phyloP scores from a whole-genome alignment of 2,888 invertebrate species.

The Protophormia terraenovae region DNA sequence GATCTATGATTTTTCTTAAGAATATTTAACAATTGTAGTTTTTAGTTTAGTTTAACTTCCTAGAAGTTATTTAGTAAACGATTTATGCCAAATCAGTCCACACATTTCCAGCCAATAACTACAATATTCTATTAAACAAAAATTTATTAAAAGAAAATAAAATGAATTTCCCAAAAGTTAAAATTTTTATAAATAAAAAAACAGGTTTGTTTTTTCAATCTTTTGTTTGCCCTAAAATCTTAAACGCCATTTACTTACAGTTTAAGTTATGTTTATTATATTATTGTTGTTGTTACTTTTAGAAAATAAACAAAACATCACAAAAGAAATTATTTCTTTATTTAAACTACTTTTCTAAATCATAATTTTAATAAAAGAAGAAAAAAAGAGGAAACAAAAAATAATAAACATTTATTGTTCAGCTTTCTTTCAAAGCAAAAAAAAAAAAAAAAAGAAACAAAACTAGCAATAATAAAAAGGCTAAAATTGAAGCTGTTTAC shows the following conservation, averaged over 20 bases:
- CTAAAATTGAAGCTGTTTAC: background rate
- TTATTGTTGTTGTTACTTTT: background rate
- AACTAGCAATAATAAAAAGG: background rate
- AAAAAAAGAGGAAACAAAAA: background rate
- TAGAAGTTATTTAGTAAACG: too few species aligned
- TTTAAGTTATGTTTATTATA: slow-evolving; percentile 13
- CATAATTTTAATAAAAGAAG: background rate
- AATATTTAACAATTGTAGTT: too few species aligned
- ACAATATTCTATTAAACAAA: background rate
- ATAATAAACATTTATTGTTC: slow-evolving; percentile 20
- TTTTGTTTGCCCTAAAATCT: slow-evolving; percentile 19
- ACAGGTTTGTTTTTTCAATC: slow-evolving; percentile 31
- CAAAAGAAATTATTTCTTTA: background rate
- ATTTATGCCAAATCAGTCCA: too few species aligned
- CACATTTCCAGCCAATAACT: too few species aligned
- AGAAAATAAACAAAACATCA: background rate
- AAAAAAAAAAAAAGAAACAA: too few species aligned
- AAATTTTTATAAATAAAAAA: background rate
- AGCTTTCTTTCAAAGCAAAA: slow-evolving; percentile 25
- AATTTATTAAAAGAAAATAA: too few species aligned
- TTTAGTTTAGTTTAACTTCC: too few species aligned
- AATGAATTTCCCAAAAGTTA: too few species aligned
- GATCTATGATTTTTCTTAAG: too few species aligned
- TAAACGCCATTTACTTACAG: slow-evolving; percentile 14
- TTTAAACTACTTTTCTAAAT: slow-evolving; percentile 34